Conservation (phyloP, 2,797 vertebrate genomes). For the Macrochelys suwanniensis region DNA sequence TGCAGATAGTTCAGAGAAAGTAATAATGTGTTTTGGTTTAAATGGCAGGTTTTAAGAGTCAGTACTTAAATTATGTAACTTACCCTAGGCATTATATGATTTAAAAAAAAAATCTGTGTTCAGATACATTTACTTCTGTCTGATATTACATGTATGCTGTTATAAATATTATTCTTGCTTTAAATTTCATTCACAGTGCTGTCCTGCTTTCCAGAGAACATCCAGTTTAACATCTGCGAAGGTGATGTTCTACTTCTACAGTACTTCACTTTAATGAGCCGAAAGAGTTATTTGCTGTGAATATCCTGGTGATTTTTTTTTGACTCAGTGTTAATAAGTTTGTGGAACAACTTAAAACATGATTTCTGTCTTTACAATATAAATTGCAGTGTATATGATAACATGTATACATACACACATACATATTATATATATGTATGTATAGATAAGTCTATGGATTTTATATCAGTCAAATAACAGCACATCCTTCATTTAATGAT, state of each 20-base stretch:
- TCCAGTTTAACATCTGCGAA: constrained; percentile 67
- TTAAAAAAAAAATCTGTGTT: background rate
- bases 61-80: background rate
- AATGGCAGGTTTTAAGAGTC: constrained; percentile 30
- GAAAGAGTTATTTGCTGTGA: constrained; percentile 54
- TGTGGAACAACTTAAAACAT: constrained; percentile 56
- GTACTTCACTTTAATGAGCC: constrained; percentile 65
- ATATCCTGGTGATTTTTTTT: constrained; percentile 44
- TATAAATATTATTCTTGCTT: constrained; percentile 69
- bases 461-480: constrained; percentile 46
- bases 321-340: constrained; percentile 40
- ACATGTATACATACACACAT: constrained; percentile 46
- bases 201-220: constrained; percentile 59
- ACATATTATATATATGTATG: constrained; percentile 41
- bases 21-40: background rate
- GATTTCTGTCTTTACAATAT: constrained; percentile 56
- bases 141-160: constrained; percentile 38
- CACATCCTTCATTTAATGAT: constrained; percentile 41
- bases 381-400: constrained; percentile 32
- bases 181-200: constrained; percentile 72
- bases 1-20: background rate
- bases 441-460: constrained; percentile 61
- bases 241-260: constrained; percentile 70
- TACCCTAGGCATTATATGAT: background rate
- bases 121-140: constrained; percentile 57